These are phyloP conservation scores for Pinna nobilis DNA, from an alignment of 1,140 invertebrate genomes.

Conservation along the genomic window DNA sequence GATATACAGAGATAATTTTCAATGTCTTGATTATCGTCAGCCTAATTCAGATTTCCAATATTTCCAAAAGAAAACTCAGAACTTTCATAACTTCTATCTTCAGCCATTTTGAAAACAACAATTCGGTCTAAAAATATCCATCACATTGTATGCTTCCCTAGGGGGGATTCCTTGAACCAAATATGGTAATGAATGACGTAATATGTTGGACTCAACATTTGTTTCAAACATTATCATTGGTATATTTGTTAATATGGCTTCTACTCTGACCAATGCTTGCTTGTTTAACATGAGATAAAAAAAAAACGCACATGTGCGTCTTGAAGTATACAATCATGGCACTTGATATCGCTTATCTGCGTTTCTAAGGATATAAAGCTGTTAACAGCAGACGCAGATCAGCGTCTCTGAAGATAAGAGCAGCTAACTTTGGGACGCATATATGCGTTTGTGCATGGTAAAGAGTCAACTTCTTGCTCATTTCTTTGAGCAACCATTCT, in stretches of 20 bases:
- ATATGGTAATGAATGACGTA: neutral
- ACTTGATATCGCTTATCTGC: neutral
- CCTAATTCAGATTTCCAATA: slow-evolving; percentile 1
- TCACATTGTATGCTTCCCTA: neutral
- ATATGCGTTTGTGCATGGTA: too few relatives aligned
- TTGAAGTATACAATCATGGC: slow-evolving; percentile 6
- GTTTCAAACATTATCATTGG: neutral
- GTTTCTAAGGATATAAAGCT: neutral
- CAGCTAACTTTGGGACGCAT: too few relatives aligned
- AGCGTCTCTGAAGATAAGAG: neutral
- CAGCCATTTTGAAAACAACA: neutral
- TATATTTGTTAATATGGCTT: neutral
- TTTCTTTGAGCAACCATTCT: too few relatives aligned
- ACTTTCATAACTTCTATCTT: neutral
- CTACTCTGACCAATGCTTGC: neutral
- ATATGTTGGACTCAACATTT: neutral
- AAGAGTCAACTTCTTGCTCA: too few relatives aligned
- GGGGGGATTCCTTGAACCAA: neutral
- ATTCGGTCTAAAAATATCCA: slow-evolving; percentile 1
- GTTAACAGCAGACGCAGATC: neutral
- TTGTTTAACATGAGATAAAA: neutral
- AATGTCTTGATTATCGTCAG: neutral
- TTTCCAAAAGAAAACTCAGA: neutral
- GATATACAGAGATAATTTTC: slow-evolving; percentile 4
- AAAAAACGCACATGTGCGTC: neutral